These are phyloP conservation scores for Chionomys nivalis DNA, from an alignment of 2,113 vertebrate species.

Conservation along the genomic window DNA sequence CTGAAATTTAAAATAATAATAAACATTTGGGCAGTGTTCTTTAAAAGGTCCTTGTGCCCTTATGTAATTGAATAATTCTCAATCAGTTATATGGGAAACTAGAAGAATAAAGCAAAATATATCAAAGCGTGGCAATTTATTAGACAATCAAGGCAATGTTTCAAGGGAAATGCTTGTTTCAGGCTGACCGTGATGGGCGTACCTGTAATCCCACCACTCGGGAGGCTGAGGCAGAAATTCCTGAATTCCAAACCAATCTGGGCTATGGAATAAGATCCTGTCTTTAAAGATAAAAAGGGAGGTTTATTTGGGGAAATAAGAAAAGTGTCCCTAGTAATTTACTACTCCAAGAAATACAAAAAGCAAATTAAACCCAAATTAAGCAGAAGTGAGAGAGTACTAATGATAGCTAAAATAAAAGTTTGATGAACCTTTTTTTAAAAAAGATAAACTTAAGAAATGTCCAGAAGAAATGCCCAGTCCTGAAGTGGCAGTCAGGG, in stretches of 20 bases:
- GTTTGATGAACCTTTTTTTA: not conserved
- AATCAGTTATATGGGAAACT: not conserved
- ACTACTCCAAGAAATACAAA: not conserved
- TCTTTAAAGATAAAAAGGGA: not conserved
- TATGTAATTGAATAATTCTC: constrained; percentile 7
- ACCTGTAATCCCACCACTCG: not conserved
- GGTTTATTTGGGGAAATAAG: not conserved
- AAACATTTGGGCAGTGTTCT: not conserved
- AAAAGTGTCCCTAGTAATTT: not conserved
- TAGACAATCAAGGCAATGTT: not conserved
- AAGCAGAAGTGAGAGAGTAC: constrained; percentile 3
- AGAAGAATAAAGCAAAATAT: not conserved
- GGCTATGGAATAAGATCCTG: not conserved
- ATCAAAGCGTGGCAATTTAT: not conserved
- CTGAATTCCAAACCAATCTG: not conserved
- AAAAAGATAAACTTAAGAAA: not conserved
- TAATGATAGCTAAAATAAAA: constrained; percentile 8
- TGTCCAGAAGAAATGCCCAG: not conserved
- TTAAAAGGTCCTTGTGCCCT: not conserved
- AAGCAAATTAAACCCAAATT: constrained; percentile 5
- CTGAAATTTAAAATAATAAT: not conserved
- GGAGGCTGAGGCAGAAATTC: not conserved
- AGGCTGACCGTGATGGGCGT: not conserved
- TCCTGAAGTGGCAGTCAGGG: not conserved
- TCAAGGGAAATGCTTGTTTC: not conserved